These are phyloP conservation scores for Anthoscopus minutus DNA, from an alignment of 2,113 vertebrate species.

Conservation along the genomic window DNA sequence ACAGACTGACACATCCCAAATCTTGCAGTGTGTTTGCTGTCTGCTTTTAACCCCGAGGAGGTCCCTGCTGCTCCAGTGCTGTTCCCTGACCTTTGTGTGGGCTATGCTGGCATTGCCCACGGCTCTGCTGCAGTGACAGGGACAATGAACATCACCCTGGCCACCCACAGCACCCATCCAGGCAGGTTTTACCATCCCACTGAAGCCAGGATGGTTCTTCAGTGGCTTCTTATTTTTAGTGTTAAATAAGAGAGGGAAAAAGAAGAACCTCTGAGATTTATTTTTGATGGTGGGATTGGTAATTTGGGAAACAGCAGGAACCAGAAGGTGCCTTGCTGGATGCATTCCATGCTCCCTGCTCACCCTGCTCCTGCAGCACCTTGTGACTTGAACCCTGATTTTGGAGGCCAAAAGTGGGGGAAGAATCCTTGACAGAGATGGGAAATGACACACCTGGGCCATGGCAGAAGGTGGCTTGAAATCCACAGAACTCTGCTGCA, in stretches of 20 bases:
- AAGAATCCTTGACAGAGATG: fast-evolving
- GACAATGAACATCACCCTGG: fast-evolving
- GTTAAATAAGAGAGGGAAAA: background rate
- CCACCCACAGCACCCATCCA: background rate
- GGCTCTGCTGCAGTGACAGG: fast-evolving
- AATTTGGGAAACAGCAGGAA: background rate
- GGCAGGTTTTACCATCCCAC: background rate
- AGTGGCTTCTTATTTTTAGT: background rate
- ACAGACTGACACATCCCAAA: background rate
- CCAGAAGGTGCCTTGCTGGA: background rate
- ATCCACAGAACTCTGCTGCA: fast-evolving
- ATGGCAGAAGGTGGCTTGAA: background rate
- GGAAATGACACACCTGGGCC: fast-evolving
- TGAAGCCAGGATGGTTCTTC: background rate
- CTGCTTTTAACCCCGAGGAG: background rate
- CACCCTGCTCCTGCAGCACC: background rate
- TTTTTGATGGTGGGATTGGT: background rate
- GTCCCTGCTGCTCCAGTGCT: background rate
- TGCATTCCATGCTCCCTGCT: background rate
- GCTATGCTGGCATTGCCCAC: background rate
- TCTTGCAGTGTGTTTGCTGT: background rate
- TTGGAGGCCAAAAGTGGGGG: fast-evolving
- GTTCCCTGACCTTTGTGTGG: background rate
- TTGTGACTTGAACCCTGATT: background rate
- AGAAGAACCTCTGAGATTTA: background rate